phyloP scores from a whole-genome alignment of 2,113 vertebrate species.

The Ranitomeya imitator region DNA sequence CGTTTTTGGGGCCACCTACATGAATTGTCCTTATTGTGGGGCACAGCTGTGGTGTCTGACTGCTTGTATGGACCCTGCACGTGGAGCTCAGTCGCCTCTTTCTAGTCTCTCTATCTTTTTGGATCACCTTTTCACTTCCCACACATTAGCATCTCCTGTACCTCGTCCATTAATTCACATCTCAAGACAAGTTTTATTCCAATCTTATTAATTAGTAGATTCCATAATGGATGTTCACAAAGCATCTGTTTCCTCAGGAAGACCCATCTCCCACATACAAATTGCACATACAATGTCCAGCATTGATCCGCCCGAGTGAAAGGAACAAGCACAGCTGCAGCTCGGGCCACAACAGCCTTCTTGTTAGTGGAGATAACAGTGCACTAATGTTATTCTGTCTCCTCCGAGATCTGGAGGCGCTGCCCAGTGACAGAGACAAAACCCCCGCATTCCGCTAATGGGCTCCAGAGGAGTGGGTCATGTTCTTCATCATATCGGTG shows the following conservation, averaged over 20 bases:
- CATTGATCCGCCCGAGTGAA: slow-evolving; percentile 51
- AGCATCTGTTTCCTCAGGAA: slow-evolving; percentile 59
- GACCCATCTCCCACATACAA: slow-evolving; percentile 58
- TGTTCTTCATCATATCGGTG: slow-evolving; percentile 41
- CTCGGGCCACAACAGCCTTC: slow-evolving; percentile 34
- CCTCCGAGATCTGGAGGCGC: background rate
- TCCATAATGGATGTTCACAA: slow-evolving; percentile 45
- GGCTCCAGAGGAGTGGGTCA: slow-evolving; percentile 19
- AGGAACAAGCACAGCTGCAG: slow-evolving; percentile 47
- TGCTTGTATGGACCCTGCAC: slow-evolving; percentile 13
- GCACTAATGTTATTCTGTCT: slow-evolving; percentile 46
- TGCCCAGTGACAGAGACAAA: slow-evolving; percentile 11
- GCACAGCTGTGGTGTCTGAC: slow-evolving; percentile 41
- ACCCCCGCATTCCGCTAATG: slow-evolving; percentile 11
- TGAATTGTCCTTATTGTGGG: slow-evolving; percentile 10
- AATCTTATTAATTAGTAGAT: slow-evolving; percentile 51
- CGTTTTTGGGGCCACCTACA: background rate
- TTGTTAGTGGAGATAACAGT: slow-evolving; percentile 52
- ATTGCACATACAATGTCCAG: slow-evolving; percentile 47
- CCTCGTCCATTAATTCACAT: slow-evolving; percentile 31
- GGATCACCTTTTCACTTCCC: slow-evolving; percentile 46
- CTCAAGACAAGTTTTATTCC: slow-evolving; percentile 50
- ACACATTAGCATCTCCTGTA: slow-evolving; percentile 49
- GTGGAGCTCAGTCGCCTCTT: background rate
- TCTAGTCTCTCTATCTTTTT: slow-evolving; percentile 23